These are phyloP conservation scores for Neoitamus cyanurus DNA, from an alignment of 2,888 invertebrate genomes.

Conservation along the genomic window DNA sequence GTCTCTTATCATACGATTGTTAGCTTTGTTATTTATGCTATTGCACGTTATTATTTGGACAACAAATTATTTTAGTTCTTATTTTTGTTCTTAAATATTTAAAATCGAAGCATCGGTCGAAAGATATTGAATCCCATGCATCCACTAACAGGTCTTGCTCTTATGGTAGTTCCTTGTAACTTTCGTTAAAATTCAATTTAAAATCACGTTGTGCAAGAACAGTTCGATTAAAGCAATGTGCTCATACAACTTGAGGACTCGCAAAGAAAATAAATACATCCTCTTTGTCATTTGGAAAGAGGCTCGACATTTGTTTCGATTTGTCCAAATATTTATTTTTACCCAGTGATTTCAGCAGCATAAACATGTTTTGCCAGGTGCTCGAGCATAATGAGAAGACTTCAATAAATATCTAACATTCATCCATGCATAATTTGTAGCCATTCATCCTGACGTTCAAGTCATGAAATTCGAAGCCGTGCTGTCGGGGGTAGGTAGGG, in stretches of 20 bases:
- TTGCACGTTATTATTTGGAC: too few species aligned
- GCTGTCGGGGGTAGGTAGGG: background rate
- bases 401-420: conserved; percentile 42
- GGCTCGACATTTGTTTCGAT: background rate
- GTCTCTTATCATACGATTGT: too few species aligned
- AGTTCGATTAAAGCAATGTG: background rate
- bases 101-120: too few species aligned
- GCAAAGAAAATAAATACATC: background rate
- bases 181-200: too few species aligned
- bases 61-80: too few species aligned
- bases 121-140: too few species aligned
- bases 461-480: conserved; percentile 13
- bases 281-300: background rate
- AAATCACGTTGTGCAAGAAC: too few species aligned
- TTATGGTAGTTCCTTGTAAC: too few species aligned
- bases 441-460: conserved; percentile 33
- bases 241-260: background rate
- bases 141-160: too few species aligned
- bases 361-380: conserved; percentile 45
- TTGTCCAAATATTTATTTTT: conserved; percentile 28
- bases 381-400: conserved; percentile 38
- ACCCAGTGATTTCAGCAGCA: background rate
- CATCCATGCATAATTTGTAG: conserved; percentile 44
- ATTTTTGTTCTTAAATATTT: too few species aligned
- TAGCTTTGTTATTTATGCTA: too few species aligned